Evolutionary conservation across 2,888 invertebrate genomes (phyloP), one percentile per base, ranked within the genome.

Genomic region (Abscondita cerata): DNA sequence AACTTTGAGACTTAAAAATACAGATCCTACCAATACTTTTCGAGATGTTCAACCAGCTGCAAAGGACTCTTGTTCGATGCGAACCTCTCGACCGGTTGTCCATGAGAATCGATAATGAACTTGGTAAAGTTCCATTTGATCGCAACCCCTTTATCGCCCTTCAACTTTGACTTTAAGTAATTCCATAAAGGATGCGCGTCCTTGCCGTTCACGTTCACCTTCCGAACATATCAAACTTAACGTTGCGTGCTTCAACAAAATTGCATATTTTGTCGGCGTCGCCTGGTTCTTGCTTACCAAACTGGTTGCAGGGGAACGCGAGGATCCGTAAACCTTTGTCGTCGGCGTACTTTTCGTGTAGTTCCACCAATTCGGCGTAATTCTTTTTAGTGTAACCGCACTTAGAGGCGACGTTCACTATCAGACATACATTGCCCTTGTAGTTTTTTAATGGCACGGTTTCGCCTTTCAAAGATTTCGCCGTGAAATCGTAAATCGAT

Each of bases 91-190:
- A 89, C 87, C 0, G 89, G 89, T 13, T 85, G 79, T 0, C 93
- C 93, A 58, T 89, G 80, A 72, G 85, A 87, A 75, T 93, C 87
- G 12, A 94, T 82, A 34, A 95, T 83, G 78, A 94, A 95, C 79
- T 95, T 95, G 1, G 92, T 88, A 76, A 93, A 95, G 80, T 94
- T 94, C 94, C 94, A 95, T 75, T 93, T 93, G 70, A 95, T 91
- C 62, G 86, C 86, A 74, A 89, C 81, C 0, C 84, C 85, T 1
- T 85, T 64, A 0, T 76, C 81, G 0, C 85, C 86, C 72, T 78
- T 76, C 59, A 83, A 75, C 66, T 83, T 81, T 59, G 78, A 76
- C 80, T 87, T 88, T 74, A 89, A 78, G 73, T 85, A 89, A 65
- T 87, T 87, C 86, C 86, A 89, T 52, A 89, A 71, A 0, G 89